Evolutionary conservation across 2,888 invertebrate genomes (phyloP).

Genomic region (Hoplodrina ambigua): DNA sequence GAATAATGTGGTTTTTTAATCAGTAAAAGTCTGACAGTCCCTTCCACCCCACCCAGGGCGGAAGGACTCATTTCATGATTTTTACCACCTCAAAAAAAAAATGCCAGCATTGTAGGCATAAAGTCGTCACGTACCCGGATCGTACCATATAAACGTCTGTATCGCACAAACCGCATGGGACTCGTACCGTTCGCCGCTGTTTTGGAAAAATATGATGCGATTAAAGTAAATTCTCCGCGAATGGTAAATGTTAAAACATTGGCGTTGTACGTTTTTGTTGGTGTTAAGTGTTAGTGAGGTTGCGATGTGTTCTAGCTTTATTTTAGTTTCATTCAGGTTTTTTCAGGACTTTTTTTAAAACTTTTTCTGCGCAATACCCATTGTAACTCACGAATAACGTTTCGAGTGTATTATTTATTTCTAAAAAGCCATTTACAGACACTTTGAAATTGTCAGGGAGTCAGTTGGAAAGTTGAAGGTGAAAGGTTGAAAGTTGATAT

Average conservation of each 20-base stretch:
- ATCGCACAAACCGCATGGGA: slow-evolving; percentile 68
- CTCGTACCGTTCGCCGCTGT: slow-evolving; percentile 67
- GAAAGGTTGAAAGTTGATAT: too few relatives aligned
- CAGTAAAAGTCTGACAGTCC: too few relatives aligned
- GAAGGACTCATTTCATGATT: too few relatives aligned
- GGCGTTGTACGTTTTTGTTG: slow-evolving; percentile 45
- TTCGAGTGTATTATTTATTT: too few relatives aligned
- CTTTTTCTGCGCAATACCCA: too few relatives aligned
- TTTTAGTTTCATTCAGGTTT: not conserved
- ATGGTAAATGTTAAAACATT: slow-evolving; percentile 54
- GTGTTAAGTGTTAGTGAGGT: slow-evolving; percentile 33
- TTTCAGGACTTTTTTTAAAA: not conserved
- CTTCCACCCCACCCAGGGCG: too few relatives aligned
- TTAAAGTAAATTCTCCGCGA: slow-evolving; percentile 70
- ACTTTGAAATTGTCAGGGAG: too few relatives aligned
- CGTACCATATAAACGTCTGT: slow-evolving; percentile 55
- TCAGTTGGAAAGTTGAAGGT: too few relatives aligned
- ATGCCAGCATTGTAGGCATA: not conserved
- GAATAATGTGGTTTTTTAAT: too few relatives aligned
- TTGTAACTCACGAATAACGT: too few relatives aligned
- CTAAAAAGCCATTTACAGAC: too few relatives aligned
- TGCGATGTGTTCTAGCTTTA: slow-evolving; percentile 11
- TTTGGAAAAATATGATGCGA: slow-evolving; percentile 77
- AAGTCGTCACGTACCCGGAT: slow-evolving; percentile 47
- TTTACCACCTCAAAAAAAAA: too few relatives aligned